Conservation (phyloP, 2,888 invertebrate genomes). For the Eupithecia subumbrata region DNA sequence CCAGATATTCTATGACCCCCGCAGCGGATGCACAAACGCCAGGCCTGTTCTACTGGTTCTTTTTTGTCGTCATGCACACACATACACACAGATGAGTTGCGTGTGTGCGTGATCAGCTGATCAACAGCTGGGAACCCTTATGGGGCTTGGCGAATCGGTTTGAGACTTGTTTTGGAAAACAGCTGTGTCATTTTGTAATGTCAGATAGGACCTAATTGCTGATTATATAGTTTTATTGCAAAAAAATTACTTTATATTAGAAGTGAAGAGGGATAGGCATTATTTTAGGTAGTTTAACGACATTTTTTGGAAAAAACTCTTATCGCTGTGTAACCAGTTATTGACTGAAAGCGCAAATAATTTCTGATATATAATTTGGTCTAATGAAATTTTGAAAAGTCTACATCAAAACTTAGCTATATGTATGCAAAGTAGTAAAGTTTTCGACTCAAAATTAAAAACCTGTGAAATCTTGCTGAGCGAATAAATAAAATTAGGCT, state of each 20-base stretch:
- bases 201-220: constrained; percentile 23
- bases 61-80: constrained; percentile 60
- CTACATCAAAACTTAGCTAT: too few relatives aligned
- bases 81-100: constrained; percentile 17
- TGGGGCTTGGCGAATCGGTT: constrained; percentile 59
- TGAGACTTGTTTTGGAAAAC: constrained; percentile 43
- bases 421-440: too few relatives aligned
- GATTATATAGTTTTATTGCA: background rate
- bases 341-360: background rate
- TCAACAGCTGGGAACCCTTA: constrained; percentile 64
- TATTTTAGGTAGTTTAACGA: background rate
- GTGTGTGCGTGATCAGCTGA: constrained; percentile 74
- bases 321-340: background rate
- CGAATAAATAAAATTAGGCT: background rate
- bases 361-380: background rate
- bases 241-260: background rate
- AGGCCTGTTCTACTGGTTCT: constrained; percentile 68
- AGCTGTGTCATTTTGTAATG: constrained; percentile 32
- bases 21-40: constrained; percentile 68
- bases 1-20: constrained; percentile 40
- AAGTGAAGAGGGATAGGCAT: background rate
- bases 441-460: background rate
- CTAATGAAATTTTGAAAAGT: background rate
- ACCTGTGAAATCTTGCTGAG: background rate
- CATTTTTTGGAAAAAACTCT: background rate